Conservation (phyloP, 2,888 invertebrate species). For the Pocota personata region DNA sequence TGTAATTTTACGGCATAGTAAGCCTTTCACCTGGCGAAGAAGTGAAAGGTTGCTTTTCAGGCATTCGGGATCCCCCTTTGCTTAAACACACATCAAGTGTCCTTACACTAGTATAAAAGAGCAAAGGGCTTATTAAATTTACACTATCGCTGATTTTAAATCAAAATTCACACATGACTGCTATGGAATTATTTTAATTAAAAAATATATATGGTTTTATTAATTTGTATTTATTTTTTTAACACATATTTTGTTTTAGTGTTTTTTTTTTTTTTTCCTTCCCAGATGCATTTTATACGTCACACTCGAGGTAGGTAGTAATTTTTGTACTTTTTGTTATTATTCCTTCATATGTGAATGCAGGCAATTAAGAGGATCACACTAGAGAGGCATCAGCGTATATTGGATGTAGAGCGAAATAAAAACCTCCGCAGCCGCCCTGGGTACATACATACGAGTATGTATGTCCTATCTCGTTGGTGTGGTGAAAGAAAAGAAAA, state of each 20-base stretch:
- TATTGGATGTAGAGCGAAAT: constrained; percentile 64
- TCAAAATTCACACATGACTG: constrained; percentile 72
- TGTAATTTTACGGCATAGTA: constrained; percentile 72
- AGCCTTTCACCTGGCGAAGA: constrained; percentile 64
- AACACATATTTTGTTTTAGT: constrained; percentile 59
- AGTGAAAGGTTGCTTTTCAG: constrained; percentile 54
- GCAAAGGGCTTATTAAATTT: constrained; percentile 72
- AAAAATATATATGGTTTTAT: constrained; percentile 57
- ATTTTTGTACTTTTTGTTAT: constrained; percentile 36
- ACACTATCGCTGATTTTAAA: constrained; percentile 73
- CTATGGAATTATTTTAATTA: constrained; percentile 71
- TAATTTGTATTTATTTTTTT: constrained; percentile 35
- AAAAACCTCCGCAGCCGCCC: constrained; percentile 43
- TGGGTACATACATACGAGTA: too few species aligned
- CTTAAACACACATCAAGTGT: constrained; percentile 72
- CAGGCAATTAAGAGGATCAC: constrained; percentile 63
- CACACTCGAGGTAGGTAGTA: constrained; percentile 4
- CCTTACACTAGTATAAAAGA: constrained; percentile 68
- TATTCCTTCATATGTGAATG: constrained; percentile 47
- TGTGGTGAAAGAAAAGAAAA: constrained; percentile 22
- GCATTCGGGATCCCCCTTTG: constrained; percentile 47
- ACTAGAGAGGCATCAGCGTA: constrained; percentile 59
- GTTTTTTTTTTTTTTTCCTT: constrained; percentile 16
- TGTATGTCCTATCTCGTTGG: too few species aligned
- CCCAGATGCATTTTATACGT: too few species aligned